Base-by-base conservation (phyloP, 2,113 vertebrate genomes). In the Numenius arquata region DNA sequence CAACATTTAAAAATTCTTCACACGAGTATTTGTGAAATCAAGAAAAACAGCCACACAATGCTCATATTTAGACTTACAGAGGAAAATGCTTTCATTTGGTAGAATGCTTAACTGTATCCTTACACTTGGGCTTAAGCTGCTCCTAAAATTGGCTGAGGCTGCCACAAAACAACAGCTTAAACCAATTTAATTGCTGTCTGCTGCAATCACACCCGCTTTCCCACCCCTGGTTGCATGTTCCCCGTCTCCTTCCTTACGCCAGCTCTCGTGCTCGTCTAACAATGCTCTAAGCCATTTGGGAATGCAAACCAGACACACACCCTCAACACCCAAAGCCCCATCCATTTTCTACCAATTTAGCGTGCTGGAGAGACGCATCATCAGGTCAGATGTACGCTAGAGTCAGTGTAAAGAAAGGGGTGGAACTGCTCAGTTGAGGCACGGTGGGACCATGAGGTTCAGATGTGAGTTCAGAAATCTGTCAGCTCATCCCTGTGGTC, bases 91-190 rank as follows among this genome's bases (percentile, higher is more conserved):
- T 90, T 89, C 41, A 65, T 84, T 86, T 83, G 48, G 55, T 36
- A 63, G 43, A 40, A 15, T 71, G 18, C 34, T 95, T 88, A 81
- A 91, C 62, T 50, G 36, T 70, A 82, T 90, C 67, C 56, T 90
- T 72, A 72, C 61, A 61, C 45, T 67, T 72, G 90, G 86, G 73
- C 4, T 95, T 84, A 87, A 92, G 56, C 79, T 4, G 6, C 65
- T 43, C 55, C 83, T 87, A 92, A 95, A 96, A 90, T 67, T 95
- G 89, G 59, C 83, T 90, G 67, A 47, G 68, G n/a, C 68, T 92
- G 56, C 76, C 87, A 85, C 81, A 72, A 78, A 97, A 85, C 63
- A 92, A 90, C 89, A 97, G 61, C 27, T 95, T 95, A 91, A 95
- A 82, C 18, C 53, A 89, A 94, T 92, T 89, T 82, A 95, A 91